Evolutionary conservation across 2,113 vertebrate genomes (phyloP).

Genomic region (Myodes glareolus): DNA sequence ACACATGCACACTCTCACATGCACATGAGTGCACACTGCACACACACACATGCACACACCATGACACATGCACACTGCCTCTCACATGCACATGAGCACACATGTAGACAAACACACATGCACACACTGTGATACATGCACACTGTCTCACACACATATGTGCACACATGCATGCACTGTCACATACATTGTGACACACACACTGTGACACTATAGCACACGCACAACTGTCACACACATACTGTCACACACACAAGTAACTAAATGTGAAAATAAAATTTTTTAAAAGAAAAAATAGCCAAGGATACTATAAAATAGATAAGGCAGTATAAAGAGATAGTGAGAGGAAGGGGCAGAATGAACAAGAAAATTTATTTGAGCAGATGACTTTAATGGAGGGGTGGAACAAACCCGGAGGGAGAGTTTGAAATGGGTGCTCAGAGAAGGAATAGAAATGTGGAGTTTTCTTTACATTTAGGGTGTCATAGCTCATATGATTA

Average conservation of each 20-base stretch:
- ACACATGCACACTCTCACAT: no score
- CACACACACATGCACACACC: no score
- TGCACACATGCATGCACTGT: no score
- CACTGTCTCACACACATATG: no score
- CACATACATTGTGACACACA: no score
- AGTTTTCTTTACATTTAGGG: not conserved
- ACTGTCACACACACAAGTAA: not conserved
- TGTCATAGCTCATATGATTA: not conserved
- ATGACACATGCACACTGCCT: no score
- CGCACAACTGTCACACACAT: not conserved
- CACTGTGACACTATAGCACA: no score
- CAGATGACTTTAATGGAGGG: not conserved
- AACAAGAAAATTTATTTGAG: not conserved
- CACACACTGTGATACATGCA: no score
- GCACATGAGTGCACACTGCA: no score
- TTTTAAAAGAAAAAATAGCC: not conserved
- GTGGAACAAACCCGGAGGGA: not conserved
- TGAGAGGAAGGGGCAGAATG: not conserved
- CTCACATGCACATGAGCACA: no score
- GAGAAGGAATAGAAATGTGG: not conserved
- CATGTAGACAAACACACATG: no score
- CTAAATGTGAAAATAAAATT: no score
- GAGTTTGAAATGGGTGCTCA: not conserved
- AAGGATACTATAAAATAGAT: not conserved
- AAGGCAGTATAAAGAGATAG: not conserved